A percentile compares a stretch with the other conserved stretches of the same genome.
Evolutionary conservation across 2,797 vertebrate species (phyloP).

Genomic region (Premnoplex brunnescens): DNA sequence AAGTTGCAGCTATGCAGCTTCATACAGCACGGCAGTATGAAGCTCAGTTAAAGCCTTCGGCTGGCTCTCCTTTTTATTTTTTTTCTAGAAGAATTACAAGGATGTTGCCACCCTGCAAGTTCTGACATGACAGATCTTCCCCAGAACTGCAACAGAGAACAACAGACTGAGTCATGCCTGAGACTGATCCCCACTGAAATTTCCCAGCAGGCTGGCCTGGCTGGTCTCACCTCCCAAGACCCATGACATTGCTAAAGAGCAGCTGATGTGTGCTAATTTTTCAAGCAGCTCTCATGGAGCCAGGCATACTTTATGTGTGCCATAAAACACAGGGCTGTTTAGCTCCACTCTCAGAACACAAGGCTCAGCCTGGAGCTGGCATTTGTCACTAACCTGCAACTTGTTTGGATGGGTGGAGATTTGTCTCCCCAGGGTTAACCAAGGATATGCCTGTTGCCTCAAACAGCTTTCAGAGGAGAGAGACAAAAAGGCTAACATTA

Average conservation of each 20-base stretch:
- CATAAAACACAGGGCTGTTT: background rate
- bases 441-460: background rate
- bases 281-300: background rate
- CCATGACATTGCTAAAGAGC: background rate
- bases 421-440: background rate
- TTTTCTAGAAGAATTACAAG: background rate
- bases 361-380: background rate
- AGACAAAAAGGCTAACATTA: background rate
- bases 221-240: background rate
- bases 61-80: background rate
- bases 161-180: constrained; percentile 18
- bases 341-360: rapidly evolving
- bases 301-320: background rate
- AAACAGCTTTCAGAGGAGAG: background rate
- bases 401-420: background rate
- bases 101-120: background rate
- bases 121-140: constrained; percentile 7
- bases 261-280: background rate
- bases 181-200: background rate
- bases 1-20: background rate
- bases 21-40: background rate
- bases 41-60: background rate
- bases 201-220: background rate
- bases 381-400: background rate
- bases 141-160: background rate